These are phyloP conservation scores for Candoia aspera DNA, from an alignment of 2,113 vertebrate species.

Conservation along the genomic window DNA sequence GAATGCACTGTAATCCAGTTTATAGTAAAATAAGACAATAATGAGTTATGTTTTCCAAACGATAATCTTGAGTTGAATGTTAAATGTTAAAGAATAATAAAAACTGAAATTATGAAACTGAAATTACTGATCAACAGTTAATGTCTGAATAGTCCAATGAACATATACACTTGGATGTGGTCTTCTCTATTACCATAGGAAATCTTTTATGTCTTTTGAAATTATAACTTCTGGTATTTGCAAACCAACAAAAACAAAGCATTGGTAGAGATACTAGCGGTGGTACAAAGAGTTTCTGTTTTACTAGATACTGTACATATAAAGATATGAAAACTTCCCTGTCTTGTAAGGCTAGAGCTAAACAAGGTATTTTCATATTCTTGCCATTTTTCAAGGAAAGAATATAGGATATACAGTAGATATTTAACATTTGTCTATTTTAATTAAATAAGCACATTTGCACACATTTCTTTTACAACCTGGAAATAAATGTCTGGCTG, in stretches of 20 bases:
- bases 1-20: background rate
- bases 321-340: background rate
- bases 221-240: background rate
- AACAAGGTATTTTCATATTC: slow-evolving; percentile 28
- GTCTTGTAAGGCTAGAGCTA: slow-evolving; percentile 20
- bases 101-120: background rate
- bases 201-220: background rate
- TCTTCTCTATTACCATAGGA: background rate
- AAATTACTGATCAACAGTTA: background rate
- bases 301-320: background rate
- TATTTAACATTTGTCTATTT: slow-evolving; percentile 34
- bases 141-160: background rate
- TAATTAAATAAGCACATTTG: slow-evolving; percentile 31
- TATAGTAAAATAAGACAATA: background rate
- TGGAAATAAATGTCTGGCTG: background rate
- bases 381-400: background rate
- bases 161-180: background rate
- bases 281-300: background rate
- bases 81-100: background rate
- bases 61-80: background rate
- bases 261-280: background rate
- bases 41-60: background rate
- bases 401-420: slow-evolving; percentile 41
- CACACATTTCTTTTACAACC: slow-evolving; percentile 24
- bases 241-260: background rate